Conservation (phyloP, 2,113 vertebrate genomes). For the Eonycteris spelaea region DNA sequence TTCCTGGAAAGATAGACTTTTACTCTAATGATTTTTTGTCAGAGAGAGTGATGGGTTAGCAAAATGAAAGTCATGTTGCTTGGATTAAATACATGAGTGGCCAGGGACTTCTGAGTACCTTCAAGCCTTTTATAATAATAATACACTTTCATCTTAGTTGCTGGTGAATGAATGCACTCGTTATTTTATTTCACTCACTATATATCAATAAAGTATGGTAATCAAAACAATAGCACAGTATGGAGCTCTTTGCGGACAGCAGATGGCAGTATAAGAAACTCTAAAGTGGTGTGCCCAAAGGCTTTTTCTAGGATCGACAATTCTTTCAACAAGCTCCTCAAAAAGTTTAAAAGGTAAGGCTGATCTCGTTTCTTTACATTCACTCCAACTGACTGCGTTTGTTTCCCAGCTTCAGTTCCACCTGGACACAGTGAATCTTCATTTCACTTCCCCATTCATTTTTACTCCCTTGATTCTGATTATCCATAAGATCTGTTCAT, state of each 20-base stretch:
- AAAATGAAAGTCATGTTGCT: conserved; percentile 58
- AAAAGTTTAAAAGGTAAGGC: not conserved
- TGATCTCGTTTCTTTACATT: not conserved
- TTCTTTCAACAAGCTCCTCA: not conserved
- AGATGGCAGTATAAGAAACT: conserved; percentile 28
- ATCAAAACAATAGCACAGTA: conserved; percentile 33
- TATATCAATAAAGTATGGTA: conserved; percentile 41
- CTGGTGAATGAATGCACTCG: conserved; percentile 50
- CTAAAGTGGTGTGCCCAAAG: not conserved
- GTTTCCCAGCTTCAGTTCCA: not conserved
- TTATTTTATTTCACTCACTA: conserved; percentile 61
- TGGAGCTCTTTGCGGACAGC: not conserved
- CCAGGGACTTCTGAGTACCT: conserved; percentile 41
- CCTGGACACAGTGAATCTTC: not conserved
- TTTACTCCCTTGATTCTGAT: not conserved
- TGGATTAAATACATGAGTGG: conserved; percentile 62
- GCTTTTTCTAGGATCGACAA: not conserved
- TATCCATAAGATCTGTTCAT: not conserved
- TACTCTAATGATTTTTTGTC: conserved; percentile 55
- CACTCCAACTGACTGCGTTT: not conserved
- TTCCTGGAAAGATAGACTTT: conserved; percentile 52
- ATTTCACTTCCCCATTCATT: not conserved
- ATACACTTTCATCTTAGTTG: conserved; percentile 27
- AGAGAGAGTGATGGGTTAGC: conserved; percentile 49
- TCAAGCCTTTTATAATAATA: conserved; percentile 46